phyloP scores from a whole-genome alignment of 2,888 invertebrate genomes.

The Adelphocoris suturalis region DNA sequence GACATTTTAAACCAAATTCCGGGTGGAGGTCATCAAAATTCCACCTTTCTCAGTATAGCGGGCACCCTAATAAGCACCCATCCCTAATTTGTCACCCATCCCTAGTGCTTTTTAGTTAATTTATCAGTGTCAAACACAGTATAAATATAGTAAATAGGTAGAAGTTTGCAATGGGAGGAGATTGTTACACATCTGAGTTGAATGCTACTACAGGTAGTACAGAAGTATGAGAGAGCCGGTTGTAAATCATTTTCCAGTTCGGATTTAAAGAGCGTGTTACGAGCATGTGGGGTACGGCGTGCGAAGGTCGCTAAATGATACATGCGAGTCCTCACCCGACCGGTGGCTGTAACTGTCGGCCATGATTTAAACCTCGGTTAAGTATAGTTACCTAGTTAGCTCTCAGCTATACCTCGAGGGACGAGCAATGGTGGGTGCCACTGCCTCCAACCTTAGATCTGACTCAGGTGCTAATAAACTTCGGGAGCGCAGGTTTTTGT shows the following conservation, averaged over 20 bases:
- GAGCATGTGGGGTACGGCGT: neutral
- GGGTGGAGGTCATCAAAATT: too few species aligned
- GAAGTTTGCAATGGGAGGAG: too few species aligned
- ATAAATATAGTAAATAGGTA: too few species aligned
- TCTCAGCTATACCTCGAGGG: neutral
- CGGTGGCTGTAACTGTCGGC: conserved; percentile 58
- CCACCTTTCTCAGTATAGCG: too few species aligned
- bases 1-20: too few species aligned
- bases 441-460: neutral
- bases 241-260: conserved; percentile 9
- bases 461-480: conserved; percentile 49
- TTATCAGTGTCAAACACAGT: too few species aligned
- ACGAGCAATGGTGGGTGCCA: neutral
- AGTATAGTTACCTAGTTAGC: neutral
- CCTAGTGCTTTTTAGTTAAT: too few species aligned
- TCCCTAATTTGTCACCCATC: too few species aligned
- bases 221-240: neutral
- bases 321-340: neutral
- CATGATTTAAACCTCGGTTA: conserved; percentile 47
- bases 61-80: too few species aligned
- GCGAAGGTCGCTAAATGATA: conserved; percentile 28
- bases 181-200: too few species aligned
- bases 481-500: conserved; percentile 3
- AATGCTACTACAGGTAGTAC: neutral
- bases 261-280: neutral